A percentile compares a stretch with the other conserved stretches of the same genome.
These are phyloP conservation scores for Drosophila asahinai DNA, from an alignment of 1,140 invertebrate species.

Conservation along the genomic window DNA sequence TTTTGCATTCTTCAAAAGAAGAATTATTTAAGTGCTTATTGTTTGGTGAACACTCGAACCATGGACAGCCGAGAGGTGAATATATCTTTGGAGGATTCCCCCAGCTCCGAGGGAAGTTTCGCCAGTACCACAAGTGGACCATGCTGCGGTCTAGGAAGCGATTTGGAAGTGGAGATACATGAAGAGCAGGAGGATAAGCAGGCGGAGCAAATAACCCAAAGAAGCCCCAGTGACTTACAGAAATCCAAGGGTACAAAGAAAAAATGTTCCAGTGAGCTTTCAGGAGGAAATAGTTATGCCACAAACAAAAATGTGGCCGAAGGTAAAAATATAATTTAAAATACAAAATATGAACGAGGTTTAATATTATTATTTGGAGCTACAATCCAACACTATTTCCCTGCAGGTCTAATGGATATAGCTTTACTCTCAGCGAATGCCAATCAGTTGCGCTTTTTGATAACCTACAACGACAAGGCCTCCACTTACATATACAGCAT, in stretches of 20 bases:
- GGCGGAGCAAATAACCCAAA: not conserved
- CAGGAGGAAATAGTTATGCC: slow-evolving; percentile 62
- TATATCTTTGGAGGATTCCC: slow-evolving; percentile 46
- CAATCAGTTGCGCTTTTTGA: slow-evolving; percentile 90
- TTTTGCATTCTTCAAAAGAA: slow-evolving; percentile 33
- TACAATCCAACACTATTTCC: not conserved
- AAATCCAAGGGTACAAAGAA: slow-evolving; percentile 15
- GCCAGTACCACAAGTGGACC: slow-evolving; percentile 42
- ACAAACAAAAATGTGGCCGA: slow-evolving; percentile 75
- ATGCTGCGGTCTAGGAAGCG: slow-evolving; percentile 29
- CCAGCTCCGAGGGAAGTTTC: slow-evolving; percentile 54
- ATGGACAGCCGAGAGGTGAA: slow-evolving; percentile 49
- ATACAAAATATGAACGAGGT: too few relatives aligned
- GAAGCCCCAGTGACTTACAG: not conserved
- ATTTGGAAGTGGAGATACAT: slow-evolving; percentile 1
- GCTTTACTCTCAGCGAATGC: slow-evolving; percentile 91
- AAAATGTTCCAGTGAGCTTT: slow-evolving; percentile 45
- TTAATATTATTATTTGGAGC: not conserved
- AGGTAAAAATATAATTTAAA: slow-evolving; percentile 23
- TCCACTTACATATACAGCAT: slow-evolving; percentile 87
- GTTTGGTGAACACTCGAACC: slow-evolving; percentile 17
- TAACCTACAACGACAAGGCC: slow-evolving; percentile 87
- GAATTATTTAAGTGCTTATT: slow-evolving; percentile 29
- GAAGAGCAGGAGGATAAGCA: not conserved
- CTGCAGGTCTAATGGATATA: slow-evolving; percentile 89